Conservation (phyloP, 1,140 invertebrate species). For the Musca domestica region DNA sequence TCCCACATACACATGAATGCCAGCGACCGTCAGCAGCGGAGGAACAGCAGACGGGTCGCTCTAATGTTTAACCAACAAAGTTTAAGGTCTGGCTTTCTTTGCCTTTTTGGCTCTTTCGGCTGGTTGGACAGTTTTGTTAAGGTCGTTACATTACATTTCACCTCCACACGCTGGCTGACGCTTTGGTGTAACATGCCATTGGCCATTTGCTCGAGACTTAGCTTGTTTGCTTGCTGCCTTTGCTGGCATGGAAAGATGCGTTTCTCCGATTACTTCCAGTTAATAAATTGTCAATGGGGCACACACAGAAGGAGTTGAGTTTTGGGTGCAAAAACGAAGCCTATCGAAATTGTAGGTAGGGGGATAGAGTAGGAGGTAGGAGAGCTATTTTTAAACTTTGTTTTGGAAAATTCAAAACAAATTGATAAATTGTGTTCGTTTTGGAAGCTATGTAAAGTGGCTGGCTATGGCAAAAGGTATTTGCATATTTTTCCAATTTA, state of each 20-base stretch:
- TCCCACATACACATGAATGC: too few species aligned
- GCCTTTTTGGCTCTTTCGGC: neutral
- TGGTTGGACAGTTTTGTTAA: conserved; percentile 2
- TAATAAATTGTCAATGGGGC: conserved; percentile 5
- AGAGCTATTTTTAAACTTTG: neutral
- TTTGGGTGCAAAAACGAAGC: neutral
- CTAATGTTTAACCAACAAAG: neutral
- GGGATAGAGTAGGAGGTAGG: neutral
- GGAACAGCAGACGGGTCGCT: too few species aligned
- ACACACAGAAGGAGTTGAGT: neutral
- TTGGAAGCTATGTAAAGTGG: neutral
- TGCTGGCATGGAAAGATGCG: neutral
- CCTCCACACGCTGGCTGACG: too few species aligned
- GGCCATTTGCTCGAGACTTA: neutral
- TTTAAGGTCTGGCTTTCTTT: conserved; percentile 1
- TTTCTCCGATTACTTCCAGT: conserved; percentile 11
- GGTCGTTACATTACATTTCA: conserved; percentile 6
- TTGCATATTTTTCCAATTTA: conserved; percentile 19
- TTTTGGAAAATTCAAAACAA: neutral
- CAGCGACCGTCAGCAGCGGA: neutral
- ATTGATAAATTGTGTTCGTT: conserved; percentile 12
- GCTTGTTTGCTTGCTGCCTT: too few species aligned
- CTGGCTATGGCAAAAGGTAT: neutral
- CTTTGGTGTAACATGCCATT: too few species aligned
- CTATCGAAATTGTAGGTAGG: too few species aligned